These are phyloP conservation scores for Orthosia cruda DNA, from an alignment of 2,888 invertebrate species.

Conservation along the genomic window DNA sequence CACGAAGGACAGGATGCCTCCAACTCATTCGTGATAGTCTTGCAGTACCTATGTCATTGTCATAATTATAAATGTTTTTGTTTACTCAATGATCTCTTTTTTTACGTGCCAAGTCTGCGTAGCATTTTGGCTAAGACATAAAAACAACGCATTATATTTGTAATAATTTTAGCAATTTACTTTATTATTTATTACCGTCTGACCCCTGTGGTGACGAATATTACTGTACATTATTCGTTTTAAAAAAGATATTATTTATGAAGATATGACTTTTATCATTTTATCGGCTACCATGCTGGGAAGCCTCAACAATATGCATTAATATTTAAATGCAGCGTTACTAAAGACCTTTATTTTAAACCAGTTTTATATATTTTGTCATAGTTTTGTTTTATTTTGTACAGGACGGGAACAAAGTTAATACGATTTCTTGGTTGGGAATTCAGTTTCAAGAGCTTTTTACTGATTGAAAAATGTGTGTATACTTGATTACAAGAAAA, in stretches of 20 bases:
- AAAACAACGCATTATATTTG: not conserved
- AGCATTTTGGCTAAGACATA: not conserved
- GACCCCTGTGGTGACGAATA: constrained; percentile 28
- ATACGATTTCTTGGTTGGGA: too few species aligned
- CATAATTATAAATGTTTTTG: too few species aligned
- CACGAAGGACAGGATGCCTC: too few species aligned
- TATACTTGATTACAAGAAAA: too few species aligned
- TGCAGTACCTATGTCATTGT: too few species aligned
- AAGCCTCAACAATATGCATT: constrained; percentile 2
- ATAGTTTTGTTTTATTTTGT: too few species aligned
- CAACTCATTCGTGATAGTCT: too few species aligned
- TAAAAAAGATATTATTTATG: constrained; percentile 9
- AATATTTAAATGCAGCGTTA: not conserved
- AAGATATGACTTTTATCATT: constrained; percentile 30
- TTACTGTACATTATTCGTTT: constrained; percentile 15
- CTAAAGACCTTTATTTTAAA: not conserved
- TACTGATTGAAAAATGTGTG: too few species aligned
- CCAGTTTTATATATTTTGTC: not conserved
- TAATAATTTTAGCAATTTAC: constrained; percentile 1
- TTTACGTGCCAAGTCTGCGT: too few species aligned
- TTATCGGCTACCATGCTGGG: constrained; percentile 24
- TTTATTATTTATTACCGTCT: not conserved
- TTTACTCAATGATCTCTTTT: not conserved
- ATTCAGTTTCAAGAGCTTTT: too few species aligned
- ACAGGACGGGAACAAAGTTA: too few species aligned